Evolutionary conservation across 2,113 vertebrate genomes (phyloP).

Genomic region (Abramis brama): DNA sequence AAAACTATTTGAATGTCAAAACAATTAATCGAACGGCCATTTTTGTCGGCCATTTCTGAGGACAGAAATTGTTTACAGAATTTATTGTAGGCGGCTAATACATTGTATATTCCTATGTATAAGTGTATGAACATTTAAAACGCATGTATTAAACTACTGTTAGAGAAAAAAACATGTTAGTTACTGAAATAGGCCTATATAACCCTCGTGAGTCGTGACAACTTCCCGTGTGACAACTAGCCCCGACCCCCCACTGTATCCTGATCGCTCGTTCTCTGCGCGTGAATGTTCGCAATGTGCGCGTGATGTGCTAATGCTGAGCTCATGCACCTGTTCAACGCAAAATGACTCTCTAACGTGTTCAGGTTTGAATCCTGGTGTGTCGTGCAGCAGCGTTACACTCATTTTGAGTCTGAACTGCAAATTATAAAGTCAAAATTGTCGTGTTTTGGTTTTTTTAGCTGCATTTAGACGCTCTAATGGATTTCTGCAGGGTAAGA

Average conservation of each 20-base stretch:
- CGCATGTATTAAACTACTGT: too few species aligned
- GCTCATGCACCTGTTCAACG: neutral
- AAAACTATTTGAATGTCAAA: neutral
- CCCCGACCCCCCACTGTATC: neutral
- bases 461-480: neutral
- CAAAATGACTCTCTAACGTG: neutral
- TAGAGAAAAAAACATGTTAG: neutral
- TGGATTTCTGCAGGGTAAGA: conserved; percentile 32
- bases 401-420: neutral
- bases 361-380: too few species aligned
- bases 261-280: neutral
- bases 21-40: too few species aligned
- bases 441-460: neutral
- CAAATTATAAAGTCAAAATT: neutral
- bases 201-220: neutral
- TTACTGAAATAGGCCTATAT: neutral
- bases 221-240: conserved; percentile 7
- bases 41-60: neutral
- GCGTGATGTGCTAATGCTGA: neutral
- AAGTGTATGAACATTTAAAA: too few species aligned
- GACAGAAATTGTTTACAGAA: neutral
- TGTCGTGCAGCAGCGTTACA: neutral
- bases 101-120: too few species aligned
- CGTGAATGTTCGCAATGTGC: neutral
- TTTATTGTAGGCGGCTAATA: too few species aligned